Evolutionary conservation across 2,888 invertebrate species (phyloP).

Genomic region (Plebejus melissa): DNA sequence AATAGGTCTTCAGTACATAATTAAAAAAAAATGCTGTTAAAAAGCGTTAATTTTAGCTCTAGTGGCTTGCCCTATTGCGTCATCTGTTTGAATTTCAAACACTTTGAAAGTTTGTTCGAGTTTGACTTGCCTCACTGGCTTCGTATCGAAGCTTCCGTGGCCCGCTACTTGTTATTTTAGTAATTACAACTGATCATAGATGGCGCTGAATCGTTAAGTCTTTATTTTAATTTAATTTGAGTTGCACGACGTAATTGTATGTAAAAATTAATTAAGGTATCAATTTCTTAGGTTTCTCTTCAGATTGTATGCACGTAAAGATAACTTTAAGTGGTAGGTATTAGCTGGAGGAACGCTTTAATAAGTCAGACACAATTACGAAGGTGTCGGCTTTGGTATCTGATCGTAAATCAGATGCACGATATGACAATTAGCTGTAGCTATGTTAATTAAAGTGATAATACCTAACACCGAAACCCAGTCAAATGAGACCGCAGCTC

Average conservation of each 20-base stretch:
- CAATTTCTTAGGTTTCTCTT: neutral
- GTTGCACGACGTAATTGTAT: no score
- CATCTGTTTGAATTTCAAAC: constrained; percentile 12
- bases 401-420: constrained; percentile 75
- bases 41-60: no score
- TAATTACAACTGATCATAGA: constrained; percentile 29
- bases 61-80: neutral
- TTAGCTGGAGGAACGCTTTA: constrained; percentile 45
- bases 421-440: constrained; percentile 79
- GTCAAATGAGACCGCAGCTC: neutral
- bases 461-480: constrained; percentile 36
- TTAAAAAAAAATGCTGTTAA: neutral
- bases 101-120: constrained; percentile 3
- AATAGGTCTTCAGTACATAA: no score
- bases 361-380: constrained; percentile 70
- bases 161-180: constrained; percentile 9
- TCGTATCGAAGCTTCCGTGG: constrained; percentile 18
- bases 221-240: no score
- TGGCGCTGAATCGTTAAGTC: constrained; percentile 31
- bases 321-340: neutral
- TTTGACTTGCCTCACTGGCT: constrained; percentile 28
- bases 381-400: constrained; percentile 73
- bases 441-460: constrained; percentile 79
- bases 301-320: constrained; percentile 7
- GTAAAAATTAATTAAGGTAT: neutral